These are phyloP conservation scores for Maylandia zebra DNA, from an alignment of 2,113 vertebrate genomes.

Conservation along the genomic window DNA sequence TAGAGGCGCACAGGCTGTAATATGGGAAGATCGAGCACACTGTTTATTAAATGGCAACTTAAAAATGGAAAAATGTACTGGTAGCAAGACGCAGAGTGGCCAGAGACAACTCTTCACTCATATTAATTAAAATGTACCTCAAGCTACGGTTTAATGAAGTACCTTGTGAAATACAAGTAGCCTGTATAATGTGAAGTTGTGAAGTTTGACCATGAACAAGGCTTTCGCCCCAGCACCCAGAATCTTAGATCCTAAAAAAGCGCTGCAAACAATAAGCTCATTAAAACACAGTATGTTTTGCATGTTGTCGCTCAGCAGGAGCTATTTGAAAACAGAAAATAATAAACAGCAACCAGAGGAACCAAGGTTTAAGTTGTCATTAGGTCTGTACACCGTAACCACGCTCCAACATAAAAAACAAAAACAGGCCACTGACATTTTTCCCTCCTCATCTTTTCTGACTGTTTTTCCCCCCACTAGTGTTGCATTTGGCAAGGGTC, in stretches of 20 bases:
- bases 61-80: neutral
- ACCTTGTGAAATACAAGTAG: neutral
- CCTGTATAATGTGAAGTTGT: neutral
- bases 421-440: neutral
- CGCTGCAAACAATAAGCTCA: neutral
- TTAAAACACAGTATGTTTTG: neutral
- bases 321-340: neutral
- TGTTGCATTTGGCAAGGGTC: neutral
- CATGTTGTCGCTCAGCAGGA: neutral
- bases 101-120: neutral
- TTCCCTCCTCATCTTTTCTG: neutral
- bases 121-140: conserved; percentile 26
- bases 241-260: conserved; percentile 21
- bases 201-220: conserved; percentile 1
- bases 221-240: neutral
- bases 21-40: neutral
- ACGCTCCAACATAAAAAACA: neutral
- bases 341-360: neutral
- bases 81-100: neutral
- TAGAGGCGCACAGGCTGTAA: neutral
- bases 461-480: neutral
- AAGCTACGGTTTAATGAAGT: conserved; percentile 33
- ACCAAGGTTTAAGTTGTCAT: neutral
- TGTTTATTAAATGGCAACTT: neutral
- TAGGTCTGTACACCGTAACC: neutral